phyloP scores from a whole-genome alignment of 2,888 invertebrate genomes.

The Archips xylosteana region DNA sequence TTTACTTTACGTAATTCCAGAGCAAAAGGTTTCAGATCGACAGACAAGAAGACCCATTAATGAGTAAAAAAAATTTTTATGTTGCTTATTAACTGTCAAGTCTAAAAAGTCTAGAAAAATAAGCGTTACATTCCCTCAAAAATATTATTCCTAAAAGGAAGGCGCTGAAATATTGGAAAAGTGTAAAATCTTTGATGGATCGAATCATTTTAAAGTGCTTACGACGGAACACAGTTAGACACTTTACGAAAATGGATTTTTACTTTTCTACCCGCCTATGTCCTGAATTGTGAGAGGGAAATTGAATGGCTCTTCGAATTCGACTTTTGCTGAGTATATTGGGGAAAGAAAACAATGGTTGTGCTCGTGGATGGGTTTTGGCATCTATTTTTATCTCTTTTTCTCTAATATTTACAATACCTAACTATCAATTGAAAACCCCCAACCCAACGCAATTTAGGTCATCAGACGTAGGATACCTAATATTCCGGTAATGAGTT shows the following conservation, averaged over 20 bases:
- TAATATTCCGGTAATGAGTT: too few relatives aligned
- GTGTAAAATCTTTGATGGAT: conserved; percentile 41
- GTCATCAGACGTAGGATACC: too few relatives aligned
- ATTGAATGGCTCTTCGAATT: conserved; percentile 6
- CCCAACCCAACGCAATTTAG: too few relatives aligned
- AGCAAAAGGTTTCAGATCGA: too few relatives aligned
- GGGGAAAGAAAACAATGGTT: not conserved
- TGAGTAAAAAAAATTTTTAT: too few relatives aligned
- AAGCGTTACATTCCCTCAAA: conserved; percentile 9
- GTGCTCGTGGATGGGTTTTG: not conserved
- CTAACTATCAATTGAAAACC: too few relatives aligned
- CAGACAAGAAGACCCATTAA: too few relatives aligned
- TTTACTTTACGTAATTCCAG: too few relatives aligned
- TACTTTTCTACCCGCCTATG: conserved; percentile 34
- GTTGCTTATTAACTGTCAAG: not conserved
- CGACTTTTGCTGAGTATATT: not conserved
- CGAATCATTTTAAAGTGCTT: conserved; percentile 43
- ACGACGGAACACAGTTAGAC: conserved; percentile 41
- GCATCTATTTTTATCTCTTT: not conserved
- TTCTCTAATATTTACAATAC: not conserved
- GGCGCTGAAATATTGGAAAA: conserved; percentile 38
- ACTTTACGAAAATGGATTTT: conserved; percentile 42
- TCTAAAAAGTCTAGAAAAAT: not conserved
- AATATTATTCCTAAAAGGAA: conserved; percentile 34
- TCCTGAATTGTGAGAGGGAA: conserved; percentile 15